Base-by-base conservation (phyloP, 2,797 vertebrate species). In the Serranus cabrilla region DNA sequence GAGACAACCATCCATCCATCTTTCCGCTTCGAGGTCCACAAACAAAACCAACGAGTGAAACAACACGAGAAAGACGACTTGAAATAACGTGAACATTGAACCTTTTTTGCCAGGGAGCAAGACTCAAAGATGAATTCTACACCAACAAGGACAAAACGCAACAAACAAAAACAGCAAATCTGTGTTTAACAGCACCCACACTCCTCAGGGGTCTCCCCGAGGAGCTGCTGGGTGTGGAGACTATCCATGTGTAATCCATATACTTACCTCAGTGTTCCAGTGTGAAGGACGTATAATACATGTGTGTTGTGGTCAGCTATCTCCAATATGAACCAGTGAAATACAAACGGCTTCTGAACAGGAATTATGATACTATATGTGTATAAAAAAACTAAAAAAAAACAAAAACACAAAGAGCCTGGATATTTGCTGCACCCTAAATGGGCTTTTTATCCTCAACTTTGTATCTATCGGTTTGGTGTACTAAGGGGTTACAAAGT, bases 261-360 rank as follows among this genome's bases (percentile, higher is more conserved):
- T 94, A 95, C 94, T 95, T 96, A 96, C 96, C 96, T 97, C 96
- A 95, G 96, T 96, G 95, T 96, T 96, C 84, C 94, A 86, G 93
- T 95, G 95, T 94, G 95, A 92, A 94, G 93, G 93, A 94, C 66
- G 27, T 92, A 93, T 93, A 92, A 91, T 94, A 91, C 91, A 92
- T 94, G 91, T 94, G 92, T 95, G 93, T 95, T 81, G 94, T 95
- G 93, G 93, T 95, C 92, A 92, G 91, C 93, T 95, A 93, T 95
- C 91, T 94, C 93, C 93, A 94, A 91, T 94, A 94, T 91, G 93
- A 93, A 92, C 91, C 88, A 84, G 92, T 94, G 92, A 94, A 93
- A 91, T 92, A 85, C 80, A 92, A 94, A 90, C 62, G 83, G 91
- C 90, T 93, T 93, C 82, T 85, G 87, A 92, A 93, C 84, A 93